phyloP scores from a whole-genome alignment of 2,113 vertebrate genomes.

The Collichthys lucidus region DNA sequence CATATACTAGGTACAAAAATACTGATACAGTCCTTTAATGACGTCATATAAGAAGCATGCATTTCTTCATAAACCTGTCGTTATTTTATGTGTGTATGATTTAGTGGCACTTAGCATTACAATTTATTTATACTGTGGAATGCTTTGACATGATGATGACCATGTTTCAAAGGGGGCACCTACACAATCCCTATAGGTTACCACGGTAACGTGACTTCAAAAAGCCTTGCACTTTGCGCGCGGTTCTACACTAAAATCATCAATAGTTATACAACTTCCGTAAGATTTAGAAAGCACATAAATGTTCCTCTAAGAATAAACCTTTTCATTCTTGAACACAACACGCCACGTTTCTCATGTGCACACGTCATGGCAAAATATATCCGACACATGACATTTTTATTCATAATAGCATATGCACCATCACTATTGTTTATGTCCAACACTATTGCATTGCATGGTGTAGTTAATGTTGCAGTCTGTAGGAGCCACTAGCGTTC shows the following conservation, averaged over 20 bases:
- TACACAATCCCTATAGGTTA: too few species aligned
- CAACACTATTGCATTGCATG: not conserved
- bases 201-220: too few species aligned
- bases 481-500: slow-evolving; percentile 33
- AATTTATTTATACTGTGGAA: too few species aligned
- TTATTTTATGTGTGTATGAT: too few species aligned
- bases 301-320: not conserved
- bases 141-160: too few species aligned
- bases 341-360: not conserved
- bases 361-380: not conserved
- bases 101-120: too few species aligned
- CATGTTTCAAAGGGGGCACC: too few species aligned
- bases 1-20: too few species aligned
- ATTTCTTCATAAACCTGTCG: not conserved
- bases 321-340: not conserved
- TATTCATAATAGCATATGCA: slow-evolving; percentile 1
- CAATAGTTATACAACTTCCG: not conserved
- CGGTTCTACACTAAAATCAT: not conserved
- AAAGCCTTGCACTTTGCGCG: too few species aligned
- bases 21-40: not conserved
- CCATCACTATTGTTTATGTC: slow-evolving; percentile 14
- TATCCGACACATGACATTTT: not conserved
- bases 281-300: not conserved
- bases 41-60: not conserved
- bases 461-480: slow-evolving; percentile 5